Percentiles rank a stretch among this genome's conserved stretches.
phyloP scores from a whole-genome alignment of 2,113 vertebrate species.

The Passer montanus region DNA sequence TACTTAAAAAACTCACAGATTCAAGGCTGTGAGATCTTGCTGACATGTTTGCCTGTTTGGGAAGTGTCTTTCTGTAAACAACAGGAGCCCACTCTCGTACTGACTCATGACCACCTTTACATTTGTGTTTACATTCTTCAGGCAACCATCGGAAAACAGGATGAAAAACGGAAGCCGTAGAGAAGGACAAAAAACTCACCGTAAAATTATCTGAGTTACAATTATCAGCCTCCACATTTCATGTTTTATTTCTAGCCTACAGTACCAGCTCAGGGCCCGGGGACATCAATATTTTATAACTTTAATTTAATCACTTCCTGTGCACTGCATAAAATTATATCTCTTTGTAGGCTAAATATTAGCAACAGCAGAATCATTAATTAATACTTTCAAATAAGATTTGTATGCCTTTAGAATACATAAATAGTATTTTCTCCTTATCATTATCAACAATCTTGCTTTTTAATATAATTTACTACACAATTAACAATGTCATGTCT shows the following conservation, averaged over 20 bases:
- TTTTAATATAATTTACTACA: neutral
- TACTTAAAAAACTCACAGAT: neutral
- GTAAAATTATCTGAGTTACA: neutral
- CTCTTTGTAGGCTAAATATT: neutral
- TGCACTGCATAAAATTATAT: neutral
- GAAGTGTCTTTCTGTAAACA: neutral
- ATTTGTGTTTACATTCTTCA: neutral
- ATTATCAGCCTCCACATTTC: neutral
- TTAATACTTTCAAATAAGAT: slow-evolving; percentile 10
- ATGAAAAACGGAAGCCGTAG: neutral
- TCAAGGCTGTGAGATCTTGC: neutral
- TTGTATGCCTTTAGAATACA: neutral
- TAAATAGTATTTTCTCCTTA: neutral
- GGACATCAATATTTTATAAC: slow-evolving; percentile 18
- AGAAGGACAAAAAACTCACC: neutral
- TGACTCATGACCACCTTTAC: slow-evolving; percentile 20
- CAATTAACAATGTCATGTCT: neutral
- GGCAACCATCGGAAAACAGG: neutral
- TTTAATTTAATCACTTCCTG: neutral
- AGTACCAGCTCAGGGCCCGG: neutral
- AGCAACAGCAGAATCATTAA: neutral
- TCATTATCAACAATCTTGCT: neutral
- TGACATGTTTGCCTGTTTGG: neutral
- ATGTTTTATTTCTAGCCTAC: neutral
- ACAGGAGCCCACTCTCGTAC: neutral